A percentile compares a stretch with the other conserved stretches of the same genome.
Evolutionary conservation across 2,888 invertebrate species (phyloP).

Genomic region (Rhingia campestris): DNA sequence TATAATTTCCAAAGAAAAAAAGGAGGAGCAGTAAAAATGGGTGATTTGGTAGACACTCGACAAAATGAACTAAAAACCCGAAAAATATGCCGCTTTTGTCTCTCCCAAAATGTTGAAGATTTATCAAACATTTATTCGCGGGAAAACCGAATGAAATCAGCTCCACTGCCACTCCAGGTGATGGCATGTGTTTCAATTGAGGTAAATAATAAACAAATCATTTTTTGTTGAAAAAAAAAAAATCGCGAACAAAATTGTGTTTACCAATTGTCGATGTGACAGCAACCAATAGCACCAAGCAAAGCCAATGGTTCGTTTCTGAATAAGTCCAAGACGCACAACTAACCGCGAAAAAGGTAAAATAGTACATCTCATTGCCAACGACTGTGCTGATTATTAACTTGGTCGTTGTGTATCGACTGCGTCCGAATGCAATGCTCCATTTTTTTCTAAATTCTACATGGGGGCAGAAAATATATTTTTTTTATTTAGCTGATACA

Average conservation of each 20-base stretch:
- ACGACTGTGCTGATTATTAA: conserved; percentile 1
- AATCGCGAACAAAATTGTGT: background rate
- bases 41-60: conserved; percentile 59
- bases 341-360: conserved; percentile 28
- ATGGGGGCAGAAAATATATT: no score
- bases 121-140: conserved; percentile 87
- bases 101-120: conserved; percentile 85
- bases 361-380: conserved; percentile 22
- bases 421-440: no score
- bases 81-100: conserved; percentile 90
- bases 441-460: no score
- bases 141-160: conserved; percentile 84
- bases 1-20: background rate
- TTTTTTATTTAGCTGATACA: no score
- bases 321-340: conserved; percentile 47
- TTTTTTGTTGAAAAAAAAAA: background rate
- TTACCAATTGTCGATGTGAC: conserved; percentile 22
- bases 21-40: conserved; percentile 9
- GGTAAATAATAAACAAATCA: conserved; percentile 84
- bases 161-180: conserved; percentile 89
- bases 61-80: conserved; percentile 84
- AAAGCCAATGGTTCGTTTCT: conserved; percentile 77
- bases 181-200: conserved; percentile 90
- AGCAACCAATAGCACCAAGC: background rate
- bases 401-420: background rate